Conservation (phyloP, 1,140 invertebrate species). For the Zaprionus ghesquierei region DNA sequence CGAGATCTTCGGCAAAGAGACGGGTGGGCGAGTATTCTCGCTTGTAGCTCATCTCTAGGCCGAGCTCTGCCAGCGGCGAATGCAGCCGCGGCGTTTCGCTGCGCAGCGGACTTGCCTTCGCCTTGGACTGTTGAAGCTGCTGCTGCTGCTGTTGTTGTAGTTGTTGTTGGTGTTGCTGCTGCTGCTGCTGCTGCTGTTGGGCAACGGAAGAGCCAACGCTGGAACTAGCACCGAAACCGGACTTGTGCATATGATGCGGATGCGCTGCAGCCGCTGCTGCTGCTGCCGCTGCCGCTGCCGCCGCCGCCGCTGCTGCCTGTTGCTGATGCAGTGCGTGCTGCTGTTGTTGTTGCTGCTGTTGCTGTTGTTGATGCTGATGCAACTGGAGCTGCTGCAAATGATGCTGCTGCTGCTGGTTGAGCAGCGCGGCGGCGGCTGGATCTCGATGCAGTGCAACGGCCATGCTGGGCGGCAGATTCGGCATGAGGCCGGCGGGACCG, state of each 20-base stretch:
- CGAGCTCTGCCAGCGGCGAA: conserved; percentile 85
- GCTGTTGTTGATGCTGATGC: conserved; percentile 77
- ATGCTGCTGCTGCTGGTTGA: conserved; percentile 83
- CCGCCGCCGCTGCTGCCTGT: conserved; percentile 56
- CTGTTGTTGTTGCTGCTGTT: conserved; percentile 79
- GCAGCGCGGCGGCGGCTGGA: conserved; percentile 82
- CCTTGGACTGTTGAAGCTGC: conserved; percentile 40
- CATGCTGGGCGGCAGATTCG: conserved; percentile 79
- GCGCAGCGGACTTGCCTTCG: conserved; percentile 84
- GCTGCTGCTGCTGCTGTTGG: conserved; percentile 44
- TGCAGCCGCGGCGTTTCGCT: conserved; percentile 84
- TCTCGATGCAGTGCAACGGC: conserved; percentile 71
- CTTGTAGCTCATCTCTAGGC: conserved; percentile 87
- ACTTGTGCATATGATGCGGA: conserved; percentile 56
- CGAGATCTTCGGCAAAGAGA: conserved; percentile 86
- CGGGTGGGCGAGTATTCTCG: conserved; percentile 86
- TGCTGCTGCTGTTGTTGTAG: conserved; percentile 28
- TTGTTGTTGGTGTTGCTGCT: conserved; percentile 13
- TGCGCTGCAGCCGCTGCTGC: conserved; percentile 73
- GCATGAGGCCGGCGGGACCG: conserved; percentile 65
- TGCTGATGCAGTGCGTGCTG: conserved; percentile 76
- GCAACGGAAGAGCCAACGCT: conserved; percentile 32
- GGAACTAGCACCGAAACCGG: conserved; percentile 71
- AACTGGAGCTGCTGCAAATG: conserved; percentile 57
- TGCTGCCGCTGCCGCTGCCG: conserved; percentile 69